Base-by-base conservation (phyloP, 1,140 invertebrate species). In the Aleiodes sp. region DNA sequence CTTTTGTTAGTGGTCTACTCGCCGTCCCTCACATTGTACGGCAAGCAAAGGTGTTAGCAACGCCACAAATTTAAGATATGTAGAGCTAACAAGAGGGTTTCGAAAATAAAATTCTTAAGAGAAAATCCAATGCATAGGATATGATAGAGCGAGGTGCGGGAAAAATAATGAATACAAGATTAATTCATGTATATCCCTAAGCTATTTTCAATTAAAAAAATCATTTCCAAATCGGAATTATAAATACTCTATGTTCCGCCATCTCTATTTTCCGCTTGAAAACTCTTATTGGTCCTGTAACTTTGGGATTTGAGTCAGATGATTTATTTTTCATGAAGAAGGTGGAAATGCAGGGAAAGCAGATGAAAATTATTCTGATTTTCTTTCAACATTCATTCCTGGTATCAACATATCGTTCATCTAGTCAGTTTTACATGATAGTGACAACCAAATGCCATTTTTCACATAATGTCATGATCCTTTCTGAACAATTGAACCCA, bases 1-100 rank as follows among this genome's bases (percentile, higher is more conserved):
- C 66, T 68, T 68, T 68, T 68, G 66, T 68, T 68, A 62, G 3
- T 24, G 24, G 35, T 39, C n/a, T 24, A 21, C 43, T 37, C 28
- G 26, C 14, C 14, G 14, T 65, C 28, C n/a, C 29, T 12, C 29
- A 33, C 33, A 62, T 62, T 39, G 31, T 62, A n/a, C 31, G 14
- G 10, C n/a, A 35, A 10, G 14, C 14, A 62, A 59, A 14, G 28
- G 56, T 59, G 56, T 29, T 31, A 31, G 6, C 56, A 59, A 59
- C 56, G 29, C 56, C 12, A 59, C 29, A 28, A 59, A 59, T 59
- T 59, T 31, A 14, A 59, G 56, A 59, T 16, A 28, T 16, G 21
- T 52, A 10, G 14, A 24, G 21, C n/a, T 12, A 59, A 8, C 28
- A 59, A n/a, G 16, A n/a, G n/a, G n/a, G n/a, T n/a, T n/a, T n/a